Base-by-base conservation (phyloP, 2,797 vertebrate genomes). In the Ctenopoma kingsleyae region DNA sequence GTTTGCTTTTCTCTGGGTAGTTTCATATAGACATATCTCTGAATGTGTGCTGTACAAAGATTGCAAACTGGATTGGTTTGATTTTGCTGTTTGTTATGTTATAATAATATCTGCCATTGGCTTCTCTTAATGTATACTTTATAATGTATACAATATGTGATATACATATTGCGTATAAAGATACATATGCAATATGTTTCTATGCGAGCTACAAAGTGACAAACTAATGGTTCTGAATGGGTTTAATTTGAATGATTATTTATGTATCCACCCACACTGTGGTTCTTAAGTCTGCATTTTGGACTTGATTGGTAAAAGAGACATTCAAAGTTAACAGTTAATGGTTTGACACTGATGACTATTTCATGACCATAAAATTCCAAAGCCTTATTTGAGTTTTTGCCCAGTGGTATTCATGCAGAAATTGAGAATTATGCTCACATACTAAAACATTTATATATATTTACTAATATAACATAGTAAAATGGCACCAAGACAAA, bases 331-430 rank as follows among this genome's bases (percentile, higher is more conserved):
- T 6, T 57, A 67, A 25, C 9, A 55, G 58, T 67, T 68, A 68
- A 69, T 73, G 17, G 30, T 58, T 59, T 56, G 53, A 83, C 76
- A 60, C 53, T 35, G 61, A 79, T 69, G 61, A 50, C 16, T 17
- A 19, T 16, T 8, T 47, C 35, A 69, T 52, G 50, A 51, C 56
- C 55, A 55, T 51, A 50, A 66, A 66, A 49, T 63, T 38, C 16
- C 54, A 41, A 25, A 23, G 38, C 35, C 23, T 57, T 30, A 60
- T 38, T 30, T 44, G n/a, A 38, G 10, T 40, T 50, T 71, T 58
- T 62, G 36, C 30, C 70, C 40, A 36, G 32, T 74, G 60, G 51
- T 25, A 41, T 66, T 41, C 51, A 69, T 48, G 50, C 16, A 44
- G 15, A 57, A 11, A 64, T 36, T 10, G 35, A 36, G 35, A 5